Percentiles rank a stretch among this genome's conserved stretches.
phyloP scores from a whole-genome alignment of 2,113 vertebrate species.

The Entelurus aequoreus region DNA sequence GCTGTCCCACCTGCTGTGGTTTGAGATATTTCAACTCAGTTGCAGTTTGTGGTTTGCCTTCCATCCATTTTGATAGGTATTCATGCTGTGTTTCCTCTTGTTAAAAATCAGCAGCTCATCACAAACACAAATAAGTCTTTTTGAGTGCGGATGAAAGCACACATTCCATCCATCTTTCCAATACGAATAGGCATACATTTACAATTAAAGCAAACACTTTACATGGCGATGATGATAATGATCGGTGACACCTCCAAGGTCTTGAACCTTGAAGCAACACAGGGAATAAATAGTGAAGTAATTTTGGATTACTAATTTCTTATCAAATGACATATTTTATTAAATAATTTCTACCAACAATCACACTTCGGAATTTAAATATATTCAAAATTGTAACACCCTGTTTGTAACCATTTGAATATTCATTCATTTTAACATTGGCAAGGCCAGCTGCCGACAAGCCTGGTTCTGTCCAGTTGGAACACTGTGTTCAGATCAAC shows the following conservation, averaged over 20 bases:
- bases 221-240: no score
- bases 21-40: slow-evolving; percentile 16
- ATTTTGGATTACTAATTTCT: no score
- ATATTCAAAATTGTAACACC: not conserved
- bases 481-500: not conserved
- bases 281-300: no score
- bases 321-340: no score
- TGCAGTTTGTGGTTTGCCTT: slow-evolving; percentile 19
- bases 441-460: not conserved
- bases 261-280: no score
- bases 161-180: slow-evolving; percentile 1
- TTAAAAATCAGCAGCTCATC: slow-evolving; percentile 40
- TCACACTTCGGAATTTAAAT: not conserved
- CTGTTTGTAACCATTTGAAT: not conserved
- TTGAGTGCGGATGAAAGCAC: not conserved
- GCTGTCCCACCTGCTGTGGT: slow-evolving; percentile 10
- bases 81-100: slow-evolving; percentile 35
- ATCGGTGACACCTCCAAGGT: no score
- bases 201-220: not conserved
- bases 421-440: not conserved
- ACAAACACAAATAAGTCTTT: slow-evolving; percentile 26
- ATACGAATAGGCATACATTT: not conserved
- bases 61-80: slow-evolving; percentile 24
- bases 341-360: not conserved
- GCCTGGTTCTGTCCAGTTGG: not conserved